Evolutionary conservation across 1,140 invertebrate species (phyloP).

Genomic region (Drosophila parabipectinata): DNA sequence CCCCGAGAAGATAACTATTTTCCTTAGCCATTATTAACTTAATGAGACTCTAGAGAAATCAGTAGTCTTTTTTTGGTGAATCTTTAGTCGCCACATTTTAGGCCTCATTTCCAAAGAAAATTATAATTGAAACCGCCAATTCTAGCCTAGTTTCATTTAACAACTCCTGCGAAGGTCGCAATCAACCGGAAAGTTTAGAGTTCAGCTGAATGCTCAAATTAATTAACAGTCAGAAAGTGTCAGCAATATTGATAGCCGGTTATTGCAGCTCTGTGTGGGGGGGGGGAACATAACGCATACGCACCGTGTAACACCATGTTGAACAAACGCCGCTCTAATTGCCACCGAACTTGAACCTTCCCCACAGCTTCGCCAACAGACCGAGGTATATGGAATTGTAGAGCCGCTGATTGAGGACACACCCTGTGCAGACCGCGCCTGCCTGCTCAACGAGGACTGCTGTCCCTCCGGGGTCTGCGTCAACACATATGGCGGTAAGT

Average conservation of each 20-base stretch:
- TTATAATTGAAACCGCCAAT: too few relatives aligned
- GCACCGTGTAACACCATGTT: conserved; percentile 17
- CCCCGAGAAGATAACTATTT: neutral
- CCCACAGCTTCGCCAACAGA: conserved; percentile 50
- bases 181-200: conserved; percentile 28
- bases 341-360: conserved; percentile 24
- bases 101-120: too few relatives aligned
- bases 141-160: too few relatives aligned
- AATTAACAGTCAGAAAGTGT: conserved; percentile 27
- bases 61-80: too few relatives aligned
- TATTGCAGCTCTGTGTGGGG: neutral
- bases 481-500: conserved; percentile 89
- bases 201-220: conserved; percentile 30
- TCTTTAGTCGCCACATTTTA: too few relatives aligned
- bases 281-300: conserved; percentile 37
- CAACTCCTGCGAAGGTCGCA: too few relatives aligned
- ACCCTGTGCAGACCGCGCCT: conserved; percentile 88
- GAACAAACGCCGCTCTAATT: conserved; percentile 49
- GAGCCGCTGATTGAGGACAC: conserved; percentile 85
- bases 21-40: neutral
- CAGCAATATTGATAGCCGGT: conserved; percentile 32
- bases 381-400: conserved; percentile 84
- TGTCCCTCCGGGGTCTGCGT: conserved; percentile 90
- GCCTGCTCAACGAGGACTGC: conserved; percentile 90
- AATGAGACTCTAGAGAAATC: neutral